Evolutionary conservation across 2,113 vertebrate genomes (phyloP).

Genomic region (Petrocephalus microphthalmus): DNA sequence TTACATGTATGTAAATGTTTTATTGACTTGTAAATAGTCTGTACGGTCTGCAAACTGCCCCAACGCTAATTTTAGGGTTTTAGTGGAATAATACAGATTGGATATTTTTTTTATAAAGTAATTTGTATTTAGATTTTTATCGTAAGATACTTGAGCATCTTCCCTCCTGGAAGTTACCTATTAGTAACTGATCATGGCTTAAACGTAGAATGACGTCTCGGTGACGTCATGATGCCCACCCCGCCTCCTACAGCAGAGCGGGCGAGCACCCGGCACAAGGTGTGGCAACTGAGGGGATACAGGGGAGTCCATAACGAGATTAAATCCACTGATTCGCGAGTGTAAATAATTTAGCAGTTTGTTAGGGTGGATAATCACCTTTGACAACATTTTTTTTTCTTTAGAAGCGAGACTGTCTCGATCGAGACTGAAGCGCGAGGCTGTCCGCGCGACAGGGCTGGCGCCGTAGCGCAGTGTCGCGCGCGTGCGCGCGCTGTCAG

Average conservation of each 20-base stretch:
- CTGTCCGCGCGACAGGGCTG: too few relatives aligned
- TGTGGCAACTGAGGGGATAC: neutral
- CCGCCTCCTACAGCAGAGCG: neutral
- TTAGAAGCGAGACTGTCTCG: neutral
- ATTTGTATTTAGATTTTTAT: neutral
- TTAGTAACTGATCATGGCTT: neutral
- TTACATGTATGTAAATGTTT: neutral
- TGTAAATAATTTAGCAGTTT: neutral
- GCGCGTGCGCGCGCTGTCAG: neutral
- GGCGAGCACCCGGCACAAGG: neutral
- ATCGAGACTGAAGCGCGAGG: too few relatives aligned
- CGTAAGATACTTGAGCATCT: neutral
- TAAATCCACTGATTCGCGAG: neutral
- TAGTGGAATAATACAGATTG: neutral
- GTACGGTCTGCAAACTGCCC: neutral
- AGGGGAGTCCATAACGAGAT: neutral
- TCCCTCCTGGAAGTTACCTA: neutral
- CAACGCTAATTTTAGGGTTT: neutral
- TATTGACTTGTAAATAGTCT: neutral
- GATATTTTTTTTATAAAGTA: neutral
- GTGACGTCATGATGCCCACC: neutral
- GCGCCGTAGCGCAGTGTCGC: neutral
- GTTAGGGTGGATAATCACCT: neutral
- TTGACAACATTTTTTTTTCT: neutral
- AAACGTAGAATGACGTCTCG: neutral